Evolutionary conservation across 2,888 invertebrate genomes (phyloP), one percentile per base, ranked within the genome.

Genomic region (Oxyteleia sp.): DNA sequence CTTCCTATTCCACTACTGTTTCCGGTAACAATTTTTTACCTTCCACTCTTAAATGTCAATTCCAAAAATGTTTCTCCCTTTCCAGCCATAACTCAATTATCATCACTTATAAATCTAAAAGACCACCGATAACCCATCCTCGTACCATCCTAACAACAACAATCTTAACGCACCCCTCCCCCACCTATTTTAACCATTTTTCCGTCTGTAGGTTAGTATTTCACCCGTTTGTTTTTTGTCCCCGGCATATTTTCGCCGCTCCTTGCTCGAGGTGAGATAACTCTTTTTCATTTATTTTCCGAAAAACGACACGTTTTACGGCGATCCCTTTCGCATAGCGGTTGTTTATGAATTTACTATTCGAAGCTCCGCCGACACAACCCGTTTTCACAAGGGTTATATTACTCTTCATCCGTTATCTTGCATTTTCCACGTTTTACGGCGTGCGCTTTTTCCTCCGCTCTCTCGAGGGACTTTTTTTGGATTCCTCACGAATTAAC

Each of bases 321-420:
- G 63, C 81, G 71, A 85, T 79, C 80, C 75, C 57, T 75, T 80
- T 71, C 75, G 68, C 84, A 78, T 86, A 90, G 87, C 89, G 87
- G 89, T 89, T 89, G 88, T 92, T 92, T 91, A 91, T 91, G 91
- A 92, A 92, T 91, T 90, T 91, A 89, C 90, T 91, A 90, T 89
- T 88, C 85, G 82, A 69, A 86, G 79, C 80, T 72, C 66, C 84
- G 69, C 78, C 72, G 68, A 64, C 66, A 7, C 85, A 86, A 89
- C 84, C 85, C 88, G 85, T 88, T 88, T 81, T 82, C 69, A 82
- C 78, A 89, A 87, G 85, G 86, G 86, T 89, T 89, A 83, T 87
- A 86, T 84, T 85, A 78, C 84, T 72, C 66, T 85, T 86, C 86
- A 86, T 83, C 87, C 85, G 85, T 87, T 87, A 85, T 85, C 84